phyloP scores from a whole-genome alignment of 1,140 invertebrate species.

The Sycobia sp. region DNA sequence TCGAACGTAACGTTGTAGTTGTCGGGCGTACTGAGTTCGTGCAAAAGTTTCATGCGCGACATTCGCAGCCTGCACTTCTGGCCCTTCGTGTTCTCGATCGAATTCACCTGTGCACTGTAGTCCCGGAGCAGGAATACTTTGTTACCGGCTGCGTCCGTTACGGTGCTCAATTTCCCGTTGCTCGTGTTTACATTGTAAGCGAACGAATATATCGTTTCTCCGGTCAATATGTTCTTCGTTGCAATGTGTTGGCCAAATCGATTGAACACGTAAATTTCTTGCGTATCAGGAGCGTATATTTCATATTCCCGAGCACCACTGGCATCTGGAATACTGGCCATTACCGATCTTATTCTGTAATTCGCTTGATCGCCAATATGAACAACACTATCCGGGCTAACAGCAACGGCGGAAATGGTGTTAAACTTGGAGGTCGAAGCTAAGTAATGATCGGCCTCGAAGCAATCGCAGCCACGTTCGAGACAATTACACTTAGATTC shows the following conservation, averaged over 20 bases:
- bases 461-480: slow-evolving; percentile 87
- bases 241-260: slow-evolving; percentile 92
- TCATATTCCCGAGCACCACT: slow-evolving; percentile 86
- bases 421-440: slow-evolving; percentile 93
- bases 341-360: slow-evolving; percentile 86
- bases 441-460: slow-evolving; percentile 88
- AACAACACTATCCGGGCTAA: slow-evolving; percentile 91
- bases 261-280: slow-evolving; percentile 96
- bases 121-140: slow-evolving; percentile 89
- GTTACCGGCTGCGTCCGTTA: slow-evolving; percentile 92
- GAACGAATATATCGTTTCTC: slow-evolving; percentile 89
- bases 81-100: slow-evolving; percentile 92
- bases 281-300: slow-evolving; percentile 92
- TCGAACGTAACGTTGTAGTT: slow-evolving; percentile 93
- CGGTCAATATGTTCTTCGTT: slow-evolving; percentile 91
- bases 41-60: slow-evolving; percentile 86
- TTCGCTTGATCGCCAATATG: slow-evolving; percentile 95
- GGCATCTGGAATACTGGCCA: slow-evolving; percentile 88
- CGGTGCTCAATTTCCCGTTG: slow-evolving; percentile 90
- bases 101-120: slow-evolving; percentile 87
- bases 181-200: slow-evolving; percentile 96
- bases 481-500: slow-evolving; percentile 95
- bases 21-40: slow-evolving; percentile 86
- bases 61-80: slow-evolving; percentile 89
- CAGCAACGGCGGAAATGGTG: slow-evolving; percentile 89